These are phyloP conservation scores for Sturmia bella DNA, from an alignment of 2,888 invertebrate genomes.

Conservation along the genomic window DNA sequence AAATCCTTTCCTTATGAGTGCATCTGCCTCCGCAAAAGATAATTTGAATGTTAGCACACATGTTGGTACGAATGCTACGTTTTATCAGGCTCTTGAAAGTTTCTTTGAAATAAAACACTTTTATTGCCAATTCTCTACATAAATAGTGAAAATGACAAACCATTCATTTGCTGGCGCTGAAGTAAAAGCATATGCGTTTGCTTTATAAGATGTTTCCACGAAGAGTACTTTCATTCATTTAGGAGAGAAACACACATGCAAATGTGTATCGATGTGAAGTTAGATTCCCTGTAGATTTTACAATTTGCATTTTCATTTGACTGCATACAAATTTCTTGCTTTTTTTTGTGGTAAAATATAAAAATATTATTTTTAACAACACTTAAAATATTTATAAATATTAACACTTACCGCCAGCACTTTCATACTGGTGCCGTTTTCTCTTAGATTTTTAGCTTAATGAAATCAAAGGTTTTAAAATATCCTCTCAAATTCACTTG, in stretches of 20 bases:
- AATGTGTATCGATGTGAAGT: slow-evolving; percentile 15
- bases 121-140: slow-evolving; percentile 49
- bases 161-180: slow-evolving; percentile 30
- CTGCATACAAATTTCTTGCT: not conserved
- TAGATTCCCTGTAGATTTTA: slow-evolving; percentile 31
- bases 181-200: not conserved
- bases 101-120: slow-evolving; percentile 45
- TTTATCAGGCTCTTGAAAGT: slow-evolving; percentile 48
- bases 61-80: slow-evolving; percentile 6
- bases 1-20: slow-evolving; percentile 15
- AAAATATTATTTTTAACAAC: not conserved
- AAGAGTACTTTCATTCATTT: not conserved
- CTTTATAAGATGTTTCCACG: too few relatives aligned
- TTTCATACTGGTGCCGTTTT: too few relatives aligned
- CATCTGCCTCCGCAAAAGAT: not conserved
- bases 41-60: slow-evolving; percentile 22
- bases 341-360: not conserved
- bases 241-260: not conserved
- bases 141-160: slow-evolving; percentile 53
- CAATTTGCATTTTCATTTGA: slow-evolving; percentile 6
- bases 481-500: not conserved
- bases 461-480: not conserved
- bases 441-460: too few relatives aligned
- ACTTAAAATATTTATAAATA: slow-evolving; percentile 1
- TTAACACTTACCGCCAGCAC: not conserved